A percentile compares a stretch with the other conserved stretches of the same genome.
phyloP scores from a whole-genome alignment of 2,797 vertebrate genomes.

The Enteromius thamalakanensis region DNA sequence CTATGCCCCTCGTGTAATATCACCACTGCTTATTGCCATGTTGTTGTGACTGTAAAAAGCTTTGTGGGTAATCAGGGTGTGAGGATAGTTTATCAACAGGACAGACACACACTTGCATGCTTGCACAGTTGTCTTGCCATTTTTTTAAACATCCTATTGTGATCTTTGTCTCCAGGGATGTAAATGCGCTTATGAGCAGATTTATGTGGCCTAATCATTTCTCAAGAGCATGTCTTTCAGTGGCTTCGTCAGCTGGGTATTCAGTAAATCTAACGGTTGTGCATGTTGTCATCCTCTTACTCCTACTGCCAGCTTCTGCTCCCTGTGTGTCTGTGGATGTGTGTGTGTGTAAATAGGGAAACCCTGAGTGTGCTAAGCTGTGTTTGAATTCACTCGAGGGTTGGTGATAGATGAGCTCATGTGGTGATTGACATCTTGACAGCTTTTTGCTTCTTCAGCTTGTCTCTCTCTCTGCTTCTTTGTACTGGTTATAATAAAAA shows the following conservation, averaged over 20 bases:
- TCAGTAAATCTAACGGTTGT: constrained; percentile 20
- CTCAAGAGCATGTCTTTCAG: constrained; percentile 23
- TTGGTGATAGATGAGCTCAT: constrained; percentile 50
- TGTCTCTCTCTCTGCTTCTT: background rate
- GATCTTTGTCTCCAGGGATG: constrained; percentile 27
- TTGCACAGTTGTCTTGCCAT: background rate
- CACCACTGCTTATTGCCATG: background rate
- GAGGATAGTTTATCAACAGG: background rate
- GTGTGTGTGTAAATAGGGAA: constrained; percentile 36
- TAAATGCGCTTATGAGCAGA: constrained; percentile 9
- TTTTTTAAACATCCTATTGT: constrained; percentile 44
- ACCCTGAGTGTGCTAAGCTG: constrained; percentile 42
- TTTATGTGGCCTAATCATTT: constrained; percentile 38
- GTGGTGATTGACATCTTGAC: constrained; percentile 28
- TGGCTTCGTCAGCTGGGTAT: constrained; percentile 11
- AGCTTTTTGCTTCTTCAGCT: background rate
- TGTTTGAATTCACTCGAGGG: constrained; percentile 41
- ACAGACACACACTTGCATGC: background rate
- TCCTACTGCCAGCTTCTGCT: constrained; percentile 63
- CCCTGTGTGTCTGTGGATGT: constrained; percentile 52
- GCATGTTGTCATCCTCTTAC: constrained; percentile 61
- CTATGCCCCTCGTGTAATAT: background rate
- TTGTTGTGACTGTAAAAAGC: constrained; percentile 25
- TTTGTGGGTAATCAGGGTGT: constrained; percentile 16
- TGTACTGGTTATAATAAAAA: background rate